Base-by-base conservation (phyloP, 1,140 invertebrate genomes). In the Papilio polytes region DNA sequence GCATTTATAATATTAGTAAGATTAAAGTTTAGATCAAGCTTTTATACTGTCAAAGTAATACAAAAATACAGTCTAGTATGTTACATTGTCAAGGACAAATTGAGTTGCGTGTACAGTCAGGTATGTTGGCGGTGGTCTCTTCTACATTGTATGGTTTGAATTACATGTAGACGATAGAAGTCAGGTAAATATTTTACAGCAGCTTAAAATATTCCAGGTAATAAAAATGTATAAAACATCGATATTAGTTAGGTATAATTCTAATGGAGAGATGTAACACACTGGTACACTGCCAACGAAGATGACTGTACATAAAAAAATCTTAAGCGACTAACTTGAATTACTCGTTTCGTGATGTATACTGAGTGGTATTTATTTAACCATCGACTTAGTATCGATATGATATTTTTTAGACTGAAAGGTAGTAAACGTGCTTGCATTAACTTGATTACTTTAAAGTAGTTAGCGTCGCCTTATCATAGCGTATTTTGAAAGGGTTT, bases 271-370 rank as follows among this genome's bases (percentile, higher is more conserved):
- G 53, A 20, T 56, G n/a, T 18, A 20, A 56, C n/a, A 6, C n/a
- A 10, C 7, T 56, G 53, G 18, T n/a, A 56, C 15, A 56, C n/a
- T 7, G n/a, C 7, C 3, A 9, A 56, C 6, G 7, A 56, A 9
- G n/a, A 8, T 20, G 53, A 56, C 53, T 56, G 53, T 56, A 56
- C 53, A 20, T 56, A 7, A 66, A 31, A 18, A 70, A 70, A 31
- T n/a, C 56, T 59, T 59, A 59, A n/a, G n/a, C n/a, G n/a, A 59
- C 3, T 3, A 70, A 70, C 63, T 70, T 70, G 63, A 70, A 70
- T 31, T 15, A 26, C 26, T 70, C 10, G 59, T 63, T 22, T 13
- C 22, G 63, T 31, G 63, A 70, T 6, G 26, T 26, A 7, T 26
- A 15, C 22, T 15, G 22, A 26, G 59, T 26, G 20, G 26, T 31